Percentiles rank a stretch among this genome's conserved stretches.
phyloP scores from a whole-genome alignment of 2,113 vertebrate genomes.

The Felis catus region F.catus_Fca126_mat1.0 CM031411.1:56666001-56666500 shows the following conservation, averaged over 20 bases:
- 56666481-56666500: neutral
- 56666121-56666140: too few species aligned
- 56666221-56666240: neutral
- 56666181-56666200: slow-evolving; percentile 2
- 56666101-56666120: too few species aligned
- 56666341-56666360: neutral
- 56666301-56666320: neutral
- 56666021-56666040: too few species aligned
- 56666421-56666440: slow-evolving; percentile 26
- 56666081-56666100: too few species aligned
- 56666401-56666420: neutral
- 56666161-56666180: neutral
- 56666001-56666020: too few species aligned
- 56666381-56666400: neutral
- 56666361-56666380: neutral
- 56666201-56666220: neutral
- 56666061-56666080: too few species aligned
- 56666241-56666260: slow-evolving; percentile 24
- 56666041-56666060: too few species aligned
- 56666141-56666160: slow-evolving; percentile 32
- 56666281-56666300: neutral
- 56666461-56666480: slow-evolving; percentile 18
- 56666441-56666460: neutral
- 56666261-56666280: neutral
- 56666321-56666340: neutral